Evolutionary conservation across 2,888 invertebrate species (phyloP), one percentile per base, ranked within the genome.

Genomic region (Spisula subtruncata): DNA sequence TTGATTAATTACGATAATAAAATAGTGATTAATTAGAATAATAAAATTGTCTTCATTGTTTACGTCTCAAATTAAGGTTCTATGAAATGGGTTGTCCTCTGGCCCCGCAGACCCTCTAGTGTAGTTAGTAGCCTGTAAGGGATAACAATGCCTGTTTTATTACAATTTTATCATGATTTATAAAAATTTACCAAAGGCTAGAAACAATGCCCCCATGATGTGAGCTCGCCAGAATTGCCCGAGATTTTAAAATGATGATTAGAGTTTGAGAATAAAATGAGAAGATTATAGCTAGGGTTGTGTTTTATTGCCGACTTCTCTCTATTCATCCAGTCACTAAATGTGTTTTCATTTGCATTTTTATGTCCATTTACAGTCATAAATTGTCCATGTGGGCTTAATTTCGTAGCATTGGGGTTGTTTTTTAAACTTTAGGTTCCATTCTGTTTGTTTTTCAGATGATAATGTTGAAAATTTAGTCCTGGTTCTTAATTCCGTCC

Each of bases 311-410:
- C 48, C 20, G 75, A 51, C 48, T 48, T 75, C 18, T 10, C 75
- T 46, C 46, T 41, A 25, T 66, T 84, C 75, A 84, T 29, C 32
- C 32, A 48, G 84, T 84, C 75, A n/a, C 16, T 20, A 84, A 84
- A 51, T 75, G 84, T 85, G 85, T 80, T 85, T 80, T 79, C 46
- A 85, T 85, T 85, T 85, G 85, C 85, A 85, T 85, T 85, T 85
- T 85, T 80, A 80, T 80, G 79, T 84, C 84, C 71, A 51, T 75
- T 84, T 84, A 84, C 71, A 51, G 79, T 51, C 46, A 80, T 85
- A 56, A 85, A 85, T 80, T 51, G 85, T 79, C 29, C 48, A 71
- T 85, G 84, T 71, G 84, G 84, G 54, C 79, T 16, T 35, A n/a
- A 41, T 54, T 85, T 32, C 29, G 35, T 71, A 79, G 32, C 32